A percentile compares a stretch with the other conserved stretches of the same genome.
These are phyloP conservation scores for Archilochus colubris DNA, from an alignment of 2,113 vertebrate genomes.

Conservation along the genomic window DNA sequence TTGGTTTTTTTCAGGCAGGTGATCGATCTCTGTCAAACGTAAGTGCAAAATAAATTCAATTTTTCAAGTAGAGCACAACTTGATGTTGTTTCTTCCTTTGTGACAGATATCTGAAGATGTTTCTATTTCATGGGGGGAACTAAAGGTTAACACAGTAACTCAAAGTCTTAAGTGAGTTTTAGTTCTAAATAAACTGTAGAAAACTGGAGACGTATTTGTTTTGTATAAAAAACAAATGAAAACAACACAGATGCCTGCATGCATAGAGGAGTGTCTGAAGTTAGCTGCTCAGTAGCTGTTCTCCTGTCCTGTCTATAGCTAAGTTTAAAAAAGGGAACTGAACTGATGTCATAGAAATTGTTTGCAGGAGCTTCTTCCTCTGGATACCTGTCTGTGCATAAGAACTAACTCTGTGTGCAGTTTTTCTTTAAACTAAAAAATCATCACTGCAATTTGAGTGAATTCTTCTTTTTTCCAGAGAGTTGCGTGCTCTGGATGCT, in stretches of 20 bases:
- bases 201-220: background rate
- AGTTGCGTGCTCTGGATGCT: background rate
- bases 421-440: background rate
- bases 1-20: conserved; percentile 82
- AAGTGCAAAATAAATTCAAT: conserved; percentile 74
- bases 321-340: background rate
- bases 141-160: background rate
- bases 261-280: background rate
- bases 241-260: background rate
- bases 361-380: background rate
- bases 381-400: background rate
- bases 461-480: background rate
- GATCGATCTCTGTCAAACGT: conserved; percentile 93
- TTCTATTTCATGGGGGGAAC: background rate
- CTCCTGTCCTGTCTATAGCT: background rate
- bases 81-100: background rate
- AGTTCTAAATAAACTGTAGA: background rate
- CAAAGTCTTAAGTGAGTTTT: background rate
- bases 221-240: background rate
- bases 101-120: background rate
- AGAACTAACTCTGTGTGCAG: background rate
- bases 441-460: background rate
- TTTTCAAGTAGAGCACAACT: background rate
- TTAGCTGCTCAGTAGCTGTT: background rate
- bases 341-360: background rate